Evolutionary conservation across 2,888 invertebrate genomes (phyloP), one percentile per base, ranked within the genome.

Genomic region (Pristionchus maxplancki): DNA sequence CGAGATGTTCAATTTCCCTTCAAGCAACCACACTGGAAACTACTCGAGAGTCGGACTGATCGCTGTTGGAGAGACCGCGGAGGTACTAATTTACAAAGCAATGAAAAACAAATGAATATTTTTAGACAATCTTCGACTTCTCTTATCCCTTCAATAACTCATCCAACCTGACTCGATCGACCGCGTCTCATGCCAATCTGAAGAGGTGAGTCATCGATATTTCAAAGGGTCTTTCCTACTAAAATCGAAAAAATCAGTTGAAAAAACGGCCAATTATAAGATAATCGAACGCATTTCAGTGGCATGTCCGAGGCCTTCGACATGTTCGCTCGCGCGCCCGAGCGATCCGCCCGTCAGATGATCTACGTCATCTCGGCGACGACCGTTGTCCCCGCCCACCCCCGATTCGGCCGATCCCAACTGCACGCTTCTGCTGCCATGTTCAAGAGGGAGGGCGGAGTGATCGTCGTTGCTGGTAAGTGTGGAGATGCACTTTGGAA

Each of bases 331-430:
- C 74, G 74, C 1, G 37, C 74, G 15, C 40, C 74, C 40, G 37
- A 37, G 31, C 31, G 74, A 5, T 40, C 74, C 24, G 37, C 74
- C 2, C 37, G 74, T 20, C 74, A 74, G 40, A 40, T 74, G 9
- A 74, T 74, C 74, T 74, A 40, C 40, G 74, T 74, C 9, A 74
- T 74, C 40, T 20, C 74, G 24, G 74, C 74, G 13, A 17, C 74
- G 17, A 20, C 11, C 20, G 20, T 40, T 24, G 37, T 24, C 11
- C 37, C 74, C 2, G 8, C 5, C 20, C 11, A 31, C 4, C 28
- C 28, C 0, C 28, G 34, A 17, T 31, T 67, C 31, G 17, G 31
- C 9, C 5, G 34, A 31, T 67, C 64, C 4, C 11, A 34, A 67
- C 24, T 74, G 40, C 37, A 37, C 74, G 20, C 74, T 6, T 4